Evolutionary conservation across 1,140 invertebrate genomes (phyloP).

Genomic region (Hyposmocoma kahamanoa): DNA sequence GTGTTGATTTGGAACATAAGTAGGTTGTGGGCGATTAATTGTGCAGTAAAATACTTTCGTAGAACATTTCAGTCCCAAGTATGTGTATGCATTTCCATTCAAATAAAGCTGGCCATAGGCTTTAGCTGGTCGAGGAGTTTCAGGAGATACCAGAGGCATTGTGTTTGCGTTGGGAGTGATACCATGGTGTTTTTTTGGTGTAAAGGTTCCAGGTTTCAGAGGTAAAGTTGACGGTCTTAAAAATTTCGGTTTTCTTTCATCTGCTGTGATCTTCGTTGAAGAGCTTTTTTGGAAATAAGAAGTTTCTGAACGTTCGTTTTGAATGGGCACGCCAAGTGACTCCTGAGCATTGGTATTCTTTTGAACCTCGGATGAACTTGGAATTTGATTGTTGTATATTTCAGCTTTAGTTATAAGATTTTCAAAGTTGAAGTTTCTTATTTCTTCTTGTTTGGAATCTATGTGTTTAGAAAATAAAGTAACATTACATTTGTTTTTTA

Average conservation of each 20-base stretch:
- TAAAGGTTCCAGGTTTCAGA: constrained; percentile 86
- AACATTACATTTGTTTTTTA: constrained; percentile 29
- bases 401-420: constrained; percentile 72
- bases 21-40: constrained; percentile 93
- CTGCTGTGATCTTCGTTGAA: constrained; percentile 26
- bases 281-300: constrained; percentile 66
- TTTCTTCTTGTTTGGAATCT: constrained; percentile 48
- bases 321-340: constrained; percentile 16
- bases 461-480: constrained; percentile 16
- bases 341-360: constrained; percentile 50
- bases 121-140: constrained; percentile 91
- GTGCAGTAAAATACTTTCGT: constrained; percentile 95
- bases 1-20: constrained; percentile 93
- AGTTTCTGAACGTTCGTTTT: constrained; percentile 66
- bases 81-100: constrained; percentile 94
- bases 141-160: constrained; percentile 87
- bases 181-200: constrained; percentile 84
- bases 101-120: constrained; percentile 90
- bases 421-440: constrained; percentile 75
- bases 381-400: constrained; percentile 69
- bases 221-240: constrained; percentile 85
- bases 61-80: constrained; percentile 91
- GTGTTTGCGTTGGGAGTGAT: constrained; percentile 85
- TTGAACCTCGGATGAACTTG: constrained; percentile 53
- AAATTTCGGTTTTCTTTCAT: constrained; percentile 78